These are phyloP conservation scores for Drosophila baimaii DNA, from an alignment of 1,140 invertebrate genomes.

Conservation along the genomic window DNA sequence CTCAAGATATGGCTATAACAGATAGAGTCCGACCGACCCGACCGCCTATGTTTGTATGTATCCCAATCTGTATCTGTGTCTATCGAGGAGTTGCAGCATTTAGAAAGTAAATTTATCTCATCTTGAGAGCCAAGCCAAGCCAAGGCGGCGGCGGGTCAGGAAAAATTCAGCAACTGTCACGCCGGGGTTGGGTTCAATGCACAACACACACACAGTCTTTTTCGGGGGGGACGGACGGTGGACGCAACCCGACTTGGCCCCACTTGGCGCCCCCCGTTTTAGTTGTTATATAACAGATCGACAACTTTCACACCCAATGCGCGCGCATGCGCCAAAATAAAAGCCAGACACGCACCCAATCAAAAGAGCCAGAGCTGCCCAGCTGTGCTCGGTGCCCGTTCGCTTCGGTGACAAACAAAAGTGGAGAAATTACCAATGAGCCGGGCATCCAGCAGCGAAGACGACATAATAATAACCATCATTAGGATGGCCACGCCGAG, in stretches of 20 bases:
- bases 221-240: slow-evolving; percentile 12
- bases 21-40: slow-evolving; percentile 25
- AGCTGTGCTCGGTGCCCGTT: slow-evolving; percentile 10
- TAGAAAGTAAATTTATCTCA: slow-evolving; percentile 77
- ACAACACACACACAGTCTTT: slow-evolving; percentile 49
- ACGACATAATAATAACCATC: slow-evolving; percentile 68
- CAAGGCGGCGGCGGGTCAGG: slow-evolving; percentile 63
- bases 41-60: slow-evolving; percentile 11
- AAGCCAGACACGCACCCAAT: slow-evolving; percentile 57
- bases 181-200: slow-evolving; percentile 67
- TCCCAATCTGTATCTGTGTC: slow-evolving; percentile 29
- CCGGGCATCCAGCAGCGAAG: slow-evolving; percentile 57
- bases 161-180: slow-evolving; percentile 78
- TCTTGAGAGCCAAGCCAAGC: slow-evolving; percentile 27
- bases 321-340: slow-evolving; percentile 43
- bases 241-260: slow-evolving; percentile 23
- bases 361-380: slow-evolving; percentile 38
- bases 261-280: slow-evolving; percentile 31
- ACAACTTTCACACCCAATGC: slow-evolving; percentile 80
- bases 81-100: slow-evolving; percentile 57
- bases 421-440: slow-evolving; percentile 74
- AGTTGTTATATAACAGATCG: slow-evolving; percentile 75
- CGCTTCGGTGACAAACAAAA: slow-evolving; percentile 57
- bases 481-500: slow-evolving; percentile 31
- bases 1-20: slow-evolving; percentile 52